These are phyloP conservation scores for Pterocles burchelli DNA, from an alignment of 2,113 vertebrate genomes.

Conservation along the genomic window DNA sequence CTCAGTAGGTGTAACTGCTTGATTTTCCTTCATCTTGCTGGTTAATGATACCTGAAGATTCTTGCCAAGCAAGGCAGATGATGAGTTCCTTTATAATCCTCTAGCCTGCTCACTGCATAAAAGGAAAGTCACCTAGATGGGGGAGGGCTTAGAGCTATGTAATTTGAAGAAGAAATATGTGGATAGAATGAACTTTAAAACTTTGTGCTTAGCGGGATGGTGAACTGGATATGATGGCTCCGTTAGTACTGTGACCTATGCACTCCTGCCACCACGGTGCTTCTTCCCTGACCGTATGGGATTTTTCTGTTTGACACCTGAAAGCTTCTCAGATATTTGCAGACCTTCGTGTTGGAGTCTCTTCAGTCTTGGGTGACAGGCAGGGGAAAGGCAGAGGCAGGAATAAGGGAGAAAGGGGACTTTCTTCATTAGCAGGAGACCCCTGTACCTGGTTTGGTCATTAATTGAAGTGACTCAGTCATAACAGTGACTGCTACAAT, in stretches of 20 bases:
- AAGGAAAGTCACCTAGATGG: background rate
- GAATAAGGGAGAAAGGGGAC: background rate
- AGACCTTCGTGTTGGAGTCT: background rate
- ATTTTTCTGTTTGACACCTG: background rate
- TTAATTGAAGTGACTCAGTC: background rate
- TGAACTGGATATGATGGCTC: background rate
- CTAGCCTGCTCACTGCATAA: background rate
- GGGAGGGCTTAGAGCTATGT: background rate
- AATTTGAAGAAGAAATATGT: background rate
- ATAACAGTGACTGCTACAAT: background rate
- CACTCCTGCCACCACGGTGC: background rate
- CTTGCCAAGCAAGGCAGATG: background rate
- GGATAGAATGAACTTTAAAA: background rate
- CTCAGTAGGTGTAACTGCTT: background rate
- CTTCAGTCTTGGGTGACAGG: background rate
- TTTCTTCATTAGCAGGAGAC: background rate
- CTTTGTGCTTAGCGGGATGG: background rate
- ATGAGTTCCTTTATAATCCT: background rate
- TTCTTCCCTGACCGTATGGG: fast-evolving
- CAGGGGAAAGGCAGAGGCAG: background rate
- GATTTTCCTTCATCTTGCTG: background rate
- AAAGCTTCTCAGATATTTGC: background rate
- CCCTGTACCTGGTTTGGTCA: background rate
- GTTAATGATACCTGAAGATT: background rate
- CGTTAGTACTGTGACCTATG: background rate